Percentiles rank a stretch among this genome's conserved stretches.
phyloP scores from a whole-genome alignment of 2,888 invertebrate species.

The Hipparchia sbordonii region DNA sequence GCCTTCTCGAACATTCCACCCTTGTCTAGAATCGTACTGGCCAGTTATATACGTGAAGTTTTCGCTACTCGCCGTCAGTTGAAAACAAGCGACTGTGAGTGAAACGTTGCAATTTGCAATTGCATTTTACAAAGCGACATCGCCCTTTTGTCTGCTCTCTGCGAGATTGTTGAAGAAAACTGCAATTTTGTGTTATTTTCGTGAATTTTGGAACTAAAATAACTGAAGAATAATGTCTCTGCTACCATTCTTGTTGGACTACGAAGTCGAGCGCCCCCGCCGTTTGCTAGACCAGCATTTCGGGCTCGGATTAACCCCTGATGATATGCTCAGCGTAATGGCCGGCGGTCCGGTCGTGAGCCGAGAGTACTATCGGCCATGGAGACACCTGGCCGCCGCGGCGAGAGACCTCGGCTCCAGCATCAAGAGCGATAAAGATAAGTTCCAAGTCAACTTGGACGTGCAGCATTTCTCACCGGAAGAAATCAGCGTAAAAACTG shows the following conservation, averaged over 20 bases:
- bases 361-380: constrained; percentile 69
- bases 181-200: not conserved
- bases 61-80: constrained; percentile 53
- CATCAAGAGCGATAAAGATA: constrained; percentile 76
- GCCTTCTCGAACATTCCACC: constrained; percentile 58
- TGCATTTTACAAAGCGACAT: not conserved
- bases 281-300: constrained; percentile 80
- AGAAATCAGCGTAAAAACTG: constrained; percentile 89
- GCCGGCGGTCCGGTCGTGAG: constrained; percentile 52
- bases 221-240: constrained; percentile 68
- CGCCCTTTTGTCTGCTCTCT: not conserved
- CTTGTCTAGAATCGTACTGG: constrained; percentile 52
- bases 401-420: constrained; percentile 79
- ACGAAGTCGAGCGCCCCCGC: constrained; percentile 68
- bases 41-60: constrained; percentile 50
- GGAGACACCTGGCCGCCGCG: constrained; percentile 74
- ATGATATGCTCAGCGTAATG: constrained; percentile 65
- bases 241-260: constrained; percentile 71
- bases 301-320: constrained; percentile 75
- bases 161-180: not conserved
- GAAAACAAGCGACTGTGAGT: constrained; percentile 47
- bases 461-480: constrained; percentile 90
- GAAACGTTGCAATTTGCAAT: constrained; percentile 19
- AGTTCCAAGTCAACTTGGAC: constrained; percentile 85
- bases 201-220: not conserved